Evolutionary conservation across 2,113 vertebrate genomes (phyloP), one percentile per base, ranked within the genome.

Genomic region (Siniperca knerii): DNA sequence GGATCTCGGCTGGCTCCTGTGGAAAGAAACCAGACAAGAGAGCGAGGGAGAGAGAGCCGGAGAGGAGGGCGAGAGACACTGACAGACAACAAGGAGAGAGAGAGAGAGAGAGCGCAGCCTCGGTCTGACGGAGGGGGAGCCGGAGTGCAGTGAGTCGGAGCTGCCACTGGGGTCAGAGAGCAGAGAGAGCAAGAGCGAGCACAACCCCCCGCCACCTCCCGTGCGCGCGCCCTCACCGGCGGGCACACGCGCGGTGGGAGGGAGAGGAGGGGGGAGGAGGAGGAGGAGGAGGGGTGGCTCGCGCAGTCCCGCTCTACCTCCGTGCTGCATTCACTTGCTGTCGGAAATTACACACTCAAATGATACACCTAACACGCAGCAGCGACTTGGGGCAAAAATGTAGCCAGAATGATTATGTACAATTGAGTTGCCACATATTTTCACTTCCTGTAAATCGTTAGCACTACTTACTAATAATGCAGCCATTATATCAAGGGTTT

Each of bases 141-240:
- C 87, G 91, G 89, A 93, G 96, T 96, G 97, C 95, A 97, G 96
- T 97, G 96, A 97, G 95, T 95, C 95, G 95, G 96, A 93, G 97
- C 95, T 96, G 96, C 97, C 97, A 96, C 97, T 97, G 97, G 97
- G 97, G 97, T 97, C 97, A 96, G 96, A 96, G 97, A 97, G 97
- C 96, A 97, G 81, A 76, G 80, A 89, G 92, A 92, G 92, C 92
- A 93, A 89, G 83, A 91, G 88, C 92, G 90, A 94, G 96, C 97
- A 96, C 96, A 96, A 92, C 92, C 93, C 85, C 92, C 88, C 82
- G 61, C 69, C 96, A 96, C 96, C 94, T 84, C 89, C 78, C 77
- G 87, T 76, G 90, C 87, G 91, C 94, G 90, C 87, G 80, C 90
- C 87, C 81, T 66, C 61, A 42, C 25, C 58, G 77, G 76, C 87